Evolutionary conservation across 2,888 invertebrate genomes (phyloP).

Genomic region (Eudasyphora cyanicolor): DNA sequence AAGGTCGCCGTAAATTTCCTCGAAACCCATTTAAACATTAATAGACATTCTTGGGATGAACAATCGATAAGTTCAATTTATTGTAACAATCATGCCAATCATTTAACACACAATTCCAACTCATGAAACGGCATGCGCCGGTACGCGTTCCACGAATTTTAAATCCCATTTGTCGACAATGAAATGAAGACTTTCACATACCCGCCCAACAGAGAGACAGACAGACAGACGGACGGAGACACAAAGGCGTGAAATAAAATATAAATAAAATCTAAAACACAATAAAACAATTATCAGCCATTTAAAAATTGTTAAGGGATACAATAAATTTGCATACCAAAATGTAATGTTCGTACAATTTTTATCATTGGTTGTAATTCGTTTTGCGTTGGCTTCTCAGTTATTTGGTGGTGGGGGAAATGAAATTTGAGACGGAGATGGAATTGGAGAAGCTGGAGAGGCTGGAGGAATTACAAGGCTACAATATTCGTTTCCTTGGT

Average conservation of each 20-base stretch:
- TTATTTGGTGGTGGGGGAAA: background rate
- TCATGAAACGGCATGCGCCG: too few relatives aligned
- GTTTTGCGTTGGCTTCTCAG: conserved; percentile 7
- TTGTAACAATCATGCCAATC: conserved; percentile 67
- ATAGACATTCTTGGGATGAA: background rate
- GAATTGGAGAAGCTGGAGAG: too few relatives aligned
- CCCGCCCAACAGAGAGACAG: background rate
- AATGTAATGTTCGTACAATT: conserved; percentile 45
- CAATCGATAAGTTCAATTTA: conserved; percentile 29
- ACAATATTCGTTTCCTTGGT: background rate
- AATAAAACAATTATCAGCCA: conserved; percentile 66
- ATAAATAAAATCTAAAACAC: conserved; percentile 59
- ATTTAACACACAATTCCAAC: background rate
- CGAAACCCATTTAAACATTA: conserved; percentile 11
- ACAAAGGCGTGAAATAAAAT: background rate
- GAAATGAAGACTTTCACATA: background rate
- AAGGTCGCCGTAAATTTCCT: background rate
- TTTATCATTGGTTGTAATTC: conserved; percentile 36
- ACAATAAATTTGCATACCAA: conserved; percentile 77
- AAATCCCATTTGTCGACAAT: background rate
- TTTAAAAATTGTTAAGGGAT: conserved; percentile 73
- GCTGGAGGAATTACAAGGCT: background rate
- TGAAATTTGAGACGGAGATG: too few relatives aligned
- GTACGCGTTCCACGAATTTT: too few relatives aligned
- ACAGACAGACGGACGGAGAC: background rate